Percentiles rank a stretch among this genome's conserved stretches.
Evolutionary conservation across 2,797 vertebrate genomes (phyloP).

Genomic region (Accipiter superciliosus): DNA sequence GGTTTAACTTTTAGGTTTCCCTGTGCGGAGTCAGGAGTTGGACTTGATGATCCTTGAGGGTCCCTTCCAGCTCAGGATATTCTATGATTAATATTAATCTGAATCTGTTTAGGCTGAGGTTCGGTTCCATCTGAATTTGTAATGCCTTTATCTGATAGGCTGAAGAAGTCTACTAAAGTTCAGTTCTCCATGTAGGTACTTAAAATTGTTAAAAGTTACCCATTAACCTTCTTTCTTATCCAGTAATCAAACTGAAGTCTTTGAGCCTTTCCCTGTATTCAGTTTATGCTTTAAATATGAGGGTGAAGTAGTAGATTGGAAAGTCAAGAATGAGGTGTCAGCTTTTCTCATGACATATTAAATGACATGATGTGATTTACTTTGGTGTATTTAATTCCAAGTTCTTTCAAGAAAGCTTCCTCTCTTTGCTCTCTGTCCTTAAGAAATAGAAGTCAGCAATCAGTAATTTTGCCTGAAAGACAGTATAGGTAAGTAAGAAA

Average conservation of each 20-base stretch:
- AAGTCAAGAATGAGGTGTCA: background rate
- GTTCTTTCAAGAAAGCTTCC: background rate
- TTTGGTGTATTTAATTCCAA: background rate
- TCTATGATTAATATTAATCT: background rate
- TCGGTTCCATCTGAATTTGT: background rate
- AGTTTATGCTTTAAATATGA: background rate
- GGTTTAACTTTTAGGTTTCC: background rate
- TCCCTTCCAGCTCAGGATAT: background rate
- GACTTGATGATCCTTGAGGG: background rate
- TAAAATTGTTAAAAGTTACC: background rate
- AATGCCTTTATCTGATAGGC: too few relatives aligned
- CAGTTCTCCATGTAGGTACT: background rate
- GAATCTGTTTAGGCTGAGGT: background rate
- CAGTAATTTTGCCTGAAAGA: background rate
- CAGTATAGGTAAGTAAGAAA: background rate
- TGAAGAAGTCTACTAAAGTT: background rate
- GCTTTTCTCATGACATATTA: background rate
- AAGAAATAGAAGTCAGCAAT: background rate
- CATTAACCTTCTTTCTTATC: background rate
- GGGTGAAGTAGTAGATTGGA: background rate
- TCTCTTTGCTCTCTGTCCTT: background rate
- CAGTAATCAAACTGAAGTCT: background rate
- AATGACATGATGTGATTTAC: background rate
- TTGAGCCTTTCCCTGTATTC: background rate
- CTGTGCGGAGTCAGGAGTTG: background rate